These are phyloP conservation scores for Microctonus brassicae DNA, from an alignment of 2,888 invertebrate genomes.

Conservation along the genomic window DNA sequence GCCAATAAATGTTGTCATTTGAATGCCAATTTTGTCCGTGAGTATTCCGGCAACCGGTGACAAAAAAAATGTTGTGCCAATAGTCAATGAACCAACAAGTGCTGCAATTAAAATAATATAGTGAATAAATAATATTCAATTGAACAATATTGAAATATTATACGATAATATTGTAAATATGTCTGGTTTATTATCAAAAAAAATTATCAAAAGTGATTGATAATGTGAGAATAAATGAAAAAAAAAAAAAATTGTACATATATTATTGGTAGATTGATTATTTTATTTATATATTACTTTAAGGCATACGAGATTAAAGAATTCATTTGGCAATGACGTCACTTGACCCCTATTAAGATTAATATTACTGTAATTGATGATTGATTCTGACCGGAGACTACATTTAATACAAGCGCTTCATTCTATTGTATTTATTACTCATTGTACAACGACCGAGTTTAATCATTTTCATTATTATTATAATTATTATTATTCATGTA, in stretches of 20 bases:
- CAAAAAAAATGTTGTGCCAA: conserved; percentile 90
- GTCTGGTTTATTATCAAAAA: background rate
- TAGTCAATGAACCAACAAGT: conserved; percentile 87
- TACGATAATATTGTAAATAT: no score
- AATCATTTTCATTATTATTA: background rate
- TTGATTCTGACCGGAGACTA: conserved; percentile 53
- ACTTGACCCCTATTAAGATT: conserved; percentile 54
- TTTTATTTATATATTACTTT: background rate
- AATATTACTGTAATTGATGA: conserved; percentile 57
- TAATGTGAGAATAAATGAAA: background rate
- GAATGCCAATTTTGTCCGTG: conserved; percentile 88
- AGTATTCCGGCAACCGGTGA: conserved; percentile 90
- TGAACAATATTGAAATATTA: background rate
- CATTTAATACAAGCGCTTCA: conserved; percentile 39
- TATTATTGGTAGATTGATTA: background rate
- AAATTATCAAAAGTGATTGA: background rate
- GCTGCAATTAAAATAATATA: conserved; percentile 74
- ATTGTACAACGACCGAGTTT: conserved; percentile 38
- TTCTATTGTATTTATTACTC: conserved; percentile 50
- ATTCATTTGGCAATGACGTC: conserved; percentile 40
- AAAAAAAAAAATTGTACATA: background rate
- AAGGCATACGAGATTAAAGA: background rate
- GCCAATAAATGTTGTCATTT: conserved; percentile 85
- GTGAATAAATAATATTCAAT: background rate
- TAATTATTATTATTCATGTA: background rate